These are phyloP conservation scores for Tringa solitaria DNA, from an alignment of 2,113 vertebrate species.

Conservation along the genomic window DNA sequence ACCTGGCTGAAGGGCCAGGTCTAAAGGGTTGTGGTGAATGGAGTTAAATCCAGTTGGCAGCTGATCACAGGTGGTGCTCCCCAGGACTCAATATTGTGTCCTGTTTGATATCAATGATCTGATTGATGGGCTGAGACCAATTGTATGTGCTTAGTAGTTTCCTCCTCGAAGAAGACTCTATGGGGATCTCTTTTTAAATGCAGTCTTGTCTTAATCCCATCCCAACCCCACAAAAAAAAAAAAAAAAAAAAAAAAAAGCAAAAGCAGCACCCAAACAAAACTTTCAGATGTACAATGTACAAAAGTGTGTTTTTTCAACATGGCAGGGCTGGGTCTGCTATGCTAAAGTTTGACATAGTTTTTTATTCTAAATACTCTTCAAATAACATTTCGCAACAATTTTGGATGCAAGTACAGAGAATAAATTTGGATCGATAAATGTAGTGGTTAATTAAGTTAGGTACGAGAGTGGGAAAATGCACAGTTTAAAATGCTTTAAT, in stretches of 20 bases:
- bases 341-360: not conserved
- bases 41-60: not conserved
- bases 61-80: not conserved
- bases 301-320: not conserved
- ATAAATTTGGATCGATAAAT: not conserved
- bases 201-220: not conserved
- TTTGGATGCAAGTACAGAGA: not conserved
- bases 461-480: not conserved
- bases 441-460: not conserved
- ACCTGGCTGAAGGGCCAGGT: not conserved
- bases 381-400: not conserved
- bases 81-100: not conserved
- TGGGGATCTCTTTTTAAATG: not conserved
- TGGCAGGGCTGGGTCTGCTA: not conserved
- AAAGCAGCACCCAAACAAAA: not conserved
- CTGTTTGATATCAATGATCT: not conserved
- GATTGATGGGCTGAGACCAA: fast-evolving
- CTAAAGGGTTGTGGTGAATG: not conserved
- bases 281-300: not conserved
- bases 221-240: not conserved
- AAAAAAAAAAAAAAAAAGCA: not conserved
- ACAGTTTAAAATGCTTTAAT: not conserved
- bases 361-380: not conserved
- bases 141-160: not conserved
- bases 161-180: not conserved